Evolutionary conservation across 2,888 invertebrate species (phyloP).

Genomic region (Lymantria monacha): DNA sequence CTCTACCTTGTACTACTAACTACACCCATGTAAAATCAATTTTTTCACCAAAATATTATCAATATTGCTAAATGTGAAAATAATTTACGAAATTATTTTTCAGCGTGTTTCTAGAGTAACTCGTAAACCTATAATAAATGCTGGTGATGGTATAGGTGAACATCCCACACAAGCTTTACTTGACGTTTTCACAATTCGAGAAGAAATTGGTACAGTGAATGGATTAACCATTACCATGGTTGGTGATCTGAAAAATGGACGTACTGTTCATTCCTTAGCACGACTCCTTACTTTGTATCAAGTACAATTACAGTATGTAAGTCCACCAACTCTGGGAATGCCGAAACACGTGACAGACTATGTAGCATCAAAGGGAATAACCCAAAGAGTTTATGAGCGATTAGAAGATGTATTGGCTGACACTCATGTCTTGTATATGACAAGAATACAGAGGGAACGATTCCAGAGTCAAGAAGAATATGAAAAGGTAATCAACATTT

Average conservation of each 20-base stretch:
- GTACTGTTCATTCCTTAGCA: constrained; percentile 98
- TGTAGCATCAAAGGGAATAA: constrained; percentile 89
- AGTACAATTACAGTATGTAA: constrained; percentile 95
- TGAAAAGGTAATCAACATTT: constrained; percentile 83
- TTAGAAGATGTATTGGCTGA: constrained; percentile 94
- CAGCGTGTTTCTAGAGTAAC: constrained; percentile 92
- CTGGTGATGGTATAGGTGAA: constrained; percentile 98
- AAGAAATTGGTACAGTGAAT: constrained; percentile 99
- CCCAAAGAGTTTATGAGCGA: constrained; percentile 86
- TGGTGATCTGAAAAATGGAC: constrained; percentile 98
- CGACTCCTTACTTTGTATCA: constrained; percentile 96
- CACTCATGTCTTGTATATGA: constrained; percentile 99
- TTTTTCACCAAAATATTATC: not conserved
- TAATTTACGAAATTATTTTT: constrained; percentile 16
- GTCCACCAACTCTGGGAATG: constrained; percentile 94
- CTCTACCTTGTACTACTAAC: too few species aligned
- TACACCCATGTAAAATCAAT: not conserved
- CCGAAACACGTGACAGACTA: constrained; percentile 92
- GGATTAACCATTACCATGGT: constrained; percentile 98
- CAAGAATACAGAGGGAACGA: constrained; percentile 97
- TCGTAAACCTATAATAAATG: constrained; percentile 97
- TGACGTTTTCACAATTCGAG: constrained; percentile 98
- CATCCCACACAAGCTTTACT: constrained; percentile 99
- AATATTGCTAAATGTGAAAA: not conserved
- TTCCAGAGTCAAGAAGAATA: constrained; percentile 93